phyloP scores from a whole-genome alignment of 2,888 invertebrate species.

The Flexamia atlantica region DNA sequence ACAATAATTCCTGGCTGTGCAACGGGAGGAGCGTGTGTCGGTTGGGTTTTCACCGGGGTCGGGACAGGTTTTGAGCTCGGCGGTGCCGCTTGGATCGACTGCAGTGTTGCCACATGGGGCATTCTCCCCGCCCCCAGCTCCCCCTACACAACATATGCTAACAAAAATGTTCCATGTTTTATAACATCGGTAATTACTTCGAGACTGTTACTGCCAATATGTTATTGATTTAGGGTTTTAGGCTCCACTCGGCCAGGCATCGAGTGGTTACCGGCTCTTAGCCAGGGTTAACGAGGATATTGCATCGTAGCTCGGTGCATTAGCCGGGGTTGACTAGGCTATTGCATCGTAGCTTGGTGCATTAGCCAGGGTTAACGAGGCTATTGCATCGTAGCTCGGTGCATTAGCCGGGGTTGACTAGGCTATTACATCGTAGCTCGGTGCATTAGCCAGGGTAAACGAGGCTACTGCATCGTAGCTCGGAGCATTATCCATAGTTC shows the following conservation, averaged over 20 bases:
- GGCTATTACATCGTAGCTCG: no score
- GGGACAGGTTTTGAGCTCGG: constrained; percentile 56
- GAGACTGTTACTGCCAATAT: constrained; percentile 47
- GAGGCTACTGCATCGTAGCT: no score
- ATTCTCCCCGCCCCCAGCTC: neutral
- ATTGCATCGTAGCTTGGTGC: no score
- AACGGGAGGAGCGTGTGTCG: no score
- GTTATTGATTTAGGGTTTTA: constrained; percentile 51
- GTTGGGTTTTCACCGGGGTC: no score
- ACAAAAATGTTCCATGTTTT: constrained; percentile 60
- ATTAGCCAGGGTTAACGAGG: no score
- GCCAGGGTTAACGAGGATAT: constrained; percentile 6
- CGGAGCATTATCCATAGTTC: no score
- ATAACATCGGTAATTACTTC: constrained; percentile 42
- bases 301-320: neutral
- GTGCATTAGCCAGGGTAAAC: no score
- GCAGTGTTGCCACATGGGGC: constrained; percentile 48
- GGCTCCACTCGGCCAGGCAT: neutral
- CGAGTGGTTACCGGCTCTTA: constrained; percentile 7
- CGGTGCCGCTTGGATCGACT: constrained; percentile 48
- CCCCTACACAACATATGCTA: constrained; percentile 37
- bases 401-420: no score
- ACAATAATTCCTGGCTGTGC: no score
- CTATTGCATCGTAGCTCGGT: no score
- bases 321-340: no score